Percentiles rank a stretch among this genome's conserved stretches.
Evolutionary conservation across 37 sponge, comb jelly and placozoan species (phyloP).

Genomic region (Mnemiopsis leidyi): DNA sequence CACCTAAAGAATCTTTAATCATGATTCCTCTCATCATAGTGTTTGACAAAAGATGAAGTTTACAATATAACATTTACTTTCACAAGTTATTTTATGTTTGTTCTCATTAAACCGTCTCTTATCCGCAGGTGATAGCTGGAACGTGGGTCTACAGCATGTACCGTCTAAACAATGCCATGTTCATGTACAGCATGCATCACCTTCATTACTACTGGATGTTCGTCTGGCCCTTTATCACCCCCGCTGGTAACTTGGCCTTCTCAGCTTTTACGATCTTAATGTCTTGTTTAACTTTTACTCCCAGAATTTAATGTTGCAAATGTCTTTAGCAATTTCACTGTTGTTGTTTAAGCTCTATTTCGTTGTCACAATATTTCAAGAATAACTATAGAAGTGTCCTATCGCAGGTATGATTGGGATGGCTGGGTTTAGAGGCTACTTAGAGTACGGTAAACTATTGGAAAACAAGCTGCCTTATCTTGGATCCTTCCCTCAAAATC

Average conservation of each 20-base stretch:
- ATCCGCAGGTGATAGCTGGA: background rate
- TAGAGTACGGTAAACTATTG: background rate
- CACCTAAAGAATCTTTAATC: too few species aligned
- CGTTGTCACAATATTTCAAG: too few species aligned
- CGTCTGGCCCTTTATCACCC: constrained; percentile 58
- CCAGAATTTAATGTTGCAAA: too few species aligned
- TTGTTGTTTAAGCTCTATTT: too few species aligned
- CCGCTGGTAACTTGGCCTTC: background rate
- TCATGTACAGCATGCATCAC: constrained; percentile 65
- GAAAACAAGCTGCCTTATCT: background rate
- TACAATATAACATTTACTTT: too few species aligned
- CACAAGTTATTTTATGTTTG: too few species aligned
- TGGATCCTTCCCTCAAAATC: background rate
- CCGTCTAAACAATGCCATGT: constrained; percentile 56
- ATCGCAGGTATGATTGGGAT: background rate
- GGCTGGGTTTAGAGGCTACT: background rate
- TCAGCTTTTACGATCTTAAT: too few species aligned
- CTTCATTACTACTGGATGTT: constrained; percentile 63
- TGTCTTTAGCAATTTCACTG: too few species aligned
- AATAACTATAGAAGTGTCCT: background rate
- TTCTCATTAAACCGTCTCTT: too few species aligned
- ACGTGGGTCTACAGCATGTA: constrained; percentile 66
- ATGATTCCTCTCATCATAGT: too few species aligned
- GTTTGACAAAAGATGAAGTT: too few species aligned
- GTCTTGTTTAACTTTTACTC: too few species aligned